These are phyloP conservation scores for Phoenoteleia sp. DNA, from an alignment of 2,888 invertebrate genomes.

Conservation along the genomic window DNA sequence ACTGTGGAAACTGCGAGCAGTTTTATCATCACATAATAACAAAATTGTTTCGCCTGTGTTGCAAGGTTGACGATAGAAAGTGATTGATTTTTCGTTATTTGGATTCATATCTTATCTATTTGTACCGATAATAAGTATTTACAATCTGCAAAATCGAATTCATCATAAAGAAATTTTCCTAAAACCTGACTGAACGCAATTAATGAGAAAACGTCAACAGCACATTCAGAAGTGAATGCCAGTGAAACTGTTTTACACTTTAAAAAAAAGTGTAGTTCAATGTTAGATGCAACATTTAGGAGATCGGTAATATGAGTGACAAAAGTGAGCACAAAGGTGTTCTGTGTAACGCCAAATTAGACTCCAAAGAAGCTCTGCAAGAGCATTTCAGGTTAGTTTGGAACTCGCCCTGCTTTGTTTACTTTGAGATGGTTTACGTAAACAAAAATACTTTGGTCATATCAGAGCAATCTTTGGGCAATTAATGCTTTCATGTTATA, in stretches of 20 bases:
- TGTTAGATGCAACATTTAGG: background rate
- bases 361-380: conserved; percentile 88
- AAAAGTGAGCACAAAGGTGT: conserved; percentile 87
- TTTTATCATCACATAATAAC: conserved; percentile 19
- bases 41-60: conserved; percentile 8
- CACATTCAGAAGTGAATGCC: too few species aligned
- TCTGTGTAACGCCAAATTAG: conserved; percentile 88
- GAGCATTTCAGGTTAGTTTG: conserved; percentile 88
- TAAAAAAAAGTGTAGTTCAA: background rate
- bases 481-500: conserved; percentile 69
- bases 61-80: conserved; percentile 1
- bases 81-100: conserved; percentile 14
- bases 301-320: conserved; percentile 76
- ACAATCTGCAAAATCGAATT: too few species aligned
- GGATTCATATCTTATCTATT: background rate
- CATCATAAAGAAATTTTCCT: too few species aligned
- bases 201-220: too few species aligned
- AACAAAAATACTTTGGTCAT: too few species aligned
- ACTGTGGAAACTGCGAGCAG: background rate
- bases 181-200: too few species aligned
- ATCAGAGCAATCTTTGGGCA: too few species aligned
- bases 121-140: too few species aligned
- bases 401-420: conserved; percentile 24
- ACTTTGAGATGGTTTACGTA: background rate
- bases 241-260: background rate